Percentiles rank a stretch among this genome's conserved stretches.
phyloP scores from a whole-genome alignment of 1,140 invertebrate species.

The Triops cancriformis region DNA sequence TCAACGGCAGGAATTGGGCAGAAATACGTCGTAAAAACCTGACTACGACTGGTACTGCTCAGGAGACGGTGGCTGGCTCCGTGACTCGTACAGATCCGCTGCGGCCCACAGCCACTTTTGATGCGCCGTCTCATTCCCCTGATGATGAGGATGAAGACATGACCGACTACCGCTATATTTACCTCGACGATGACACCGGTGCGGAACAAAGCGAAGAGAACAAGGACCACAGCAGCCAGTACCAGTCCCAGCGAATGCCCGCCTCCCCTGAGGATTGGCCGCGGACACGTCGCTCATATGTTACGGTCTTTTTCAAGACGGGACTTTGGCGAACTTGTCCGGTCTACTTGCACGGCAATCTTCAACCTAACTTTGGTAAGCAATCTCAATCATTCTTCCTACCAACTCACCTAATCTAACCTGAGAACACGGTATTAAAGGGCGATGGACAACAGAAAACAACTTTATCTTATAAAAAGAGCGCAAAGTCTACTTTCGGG shows the following conservation, averaged over 20 bases:
- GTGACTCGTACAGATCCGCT: not conserved
- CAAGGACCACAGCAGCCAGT: not conserved
- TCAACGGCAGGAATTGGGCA: not conserved
- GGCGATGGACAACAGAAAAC: too few species aligned
- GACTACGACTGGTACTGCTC: not conserved
- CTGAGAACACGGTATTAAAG: too few species aligned
- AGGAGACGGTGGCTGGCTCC: not conserved
- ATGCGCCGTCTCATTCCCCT: not conserved
- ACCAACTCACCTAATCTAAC: too few species aligned
- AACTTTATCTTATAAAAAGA: too few species aligned
- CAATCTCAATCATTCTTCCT: not conserved
- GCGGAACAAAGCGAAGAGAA: not conserved
- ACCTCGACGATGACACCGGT: constrained; percentile 3
- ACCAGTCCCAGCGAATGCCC: not conserved
- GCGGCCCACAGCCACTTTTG: not conserved
- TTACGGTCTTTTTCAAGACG: constrained; percentile 23
- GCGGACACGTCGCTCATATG: not conserved
- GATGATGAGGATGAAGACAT: constrained; percentile 11
- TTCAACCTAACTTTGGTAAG: constrained; percentile 24
- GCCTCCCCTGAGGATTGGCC: not conserved
- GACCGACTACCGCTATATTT: not conserved
- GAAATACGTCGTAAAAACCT: constrained; percentile 1
- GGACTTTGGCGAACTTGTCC: constrained; percentile 26
- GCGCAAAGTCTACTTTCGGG: too few species aligned
- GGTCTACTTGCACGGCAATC: constrained; percentile 16